These are phyloP conservation scores for Hephaestus fuliginosus DNA, from an alignment of 2,797 vertebrate species.

Conservation along the genomic window DNA sequence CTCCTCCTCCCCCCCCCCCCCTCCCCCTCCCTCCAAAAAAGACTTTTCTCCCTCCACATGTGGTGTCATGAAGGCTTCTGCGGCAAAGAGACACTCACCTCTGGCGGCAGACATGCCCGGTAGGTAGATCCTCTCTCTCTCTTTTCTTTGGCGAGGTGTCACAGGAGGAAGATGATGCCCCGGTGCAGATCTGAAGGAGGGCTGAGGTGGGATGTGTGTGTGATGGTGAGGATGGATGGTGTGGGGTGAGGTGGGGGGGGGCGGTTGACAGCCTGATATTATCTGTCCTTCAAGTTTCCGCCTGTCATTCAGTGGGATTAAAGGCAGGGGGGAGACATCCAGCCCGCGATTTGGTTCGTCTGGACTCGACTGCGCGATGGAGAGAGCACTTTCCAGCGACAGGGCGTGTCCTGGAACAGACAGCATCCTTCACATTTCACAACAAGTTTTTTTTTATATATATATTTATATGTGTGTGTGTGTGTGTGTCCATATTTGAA, in stretches of 20 bases:
- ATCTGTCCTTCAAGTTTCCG: constrained; percentile 47
- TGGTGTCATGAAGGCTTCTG: constrained; percentile 76
- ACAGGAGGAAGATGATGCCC: constrained; percentile 47
- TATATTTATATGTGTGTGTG: not conserved
- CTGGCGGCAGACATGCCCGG: constrained; percentile 85
- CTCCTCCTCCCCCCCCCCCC: not conserved
- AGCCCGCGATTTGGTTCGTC: constrained; percentile 49
- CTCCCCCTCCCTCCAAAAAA: constrained; percentile 5
- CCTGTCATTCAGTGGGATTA: constrained; percentile 43
- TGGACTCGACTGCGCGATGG: constrained; percentile 61
- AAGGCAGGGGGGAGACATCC: constrained; percentile 38
- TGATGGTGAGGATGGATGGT: not conserved
- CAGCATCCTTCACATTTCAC: constrained; percentile 79
- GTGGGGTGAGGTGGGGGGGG: not conserved
- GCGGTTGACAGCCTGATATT: constrained; percentile 29
- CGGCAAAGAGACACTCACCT: constrained; percentile 82
- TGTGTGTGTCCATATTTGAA: constrained; percentile 48
- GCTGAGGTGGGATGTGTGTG: not conserved
- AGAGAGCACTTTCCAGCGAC: constrained; percentile 72
- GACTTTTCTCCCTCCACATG: constrained; percentile 42
- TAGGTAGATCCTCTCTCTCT: constrained; percentile 73
- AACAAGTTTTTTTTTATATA: constrained; percentile 55
- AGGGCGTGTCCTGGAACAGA: constrained; percentile 85
- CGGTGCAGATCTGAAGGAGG: constrained; percentile 28
- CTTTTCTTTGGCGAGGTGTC: constrained; percentile 52